These are phyloP conservation scores for Odiellus spinosus DNA, from an alignment of 2,888 invertebrate species.

Conservation along the genomic window DNA sequence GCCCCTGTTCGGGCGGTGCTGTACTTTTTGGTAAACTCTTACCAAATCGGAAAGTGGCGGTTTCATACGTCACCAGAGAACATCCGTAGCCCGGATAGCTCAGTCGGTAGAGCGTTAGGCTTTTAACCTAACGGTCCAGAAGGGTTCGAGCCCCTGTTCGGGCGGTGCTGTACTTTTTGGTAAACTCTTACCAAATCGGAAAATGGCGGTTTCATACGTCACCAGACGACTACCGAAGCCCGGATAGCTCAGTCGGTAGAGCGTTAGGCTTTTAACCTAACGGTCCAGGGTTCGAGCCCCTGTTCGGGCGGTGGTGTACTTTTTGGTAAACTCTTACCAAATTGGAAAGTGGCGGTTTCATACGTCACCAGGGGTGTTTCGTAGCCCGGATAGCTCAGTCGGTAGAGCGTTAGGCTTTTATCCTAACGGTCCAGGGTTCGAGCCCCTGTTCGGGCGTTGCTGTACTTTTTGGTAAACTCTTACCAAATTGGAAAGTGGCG, in stretches of 20 bases:
- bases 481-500: too few relatives aligned
- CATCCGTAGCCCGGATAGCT: constrained; percentile 2
- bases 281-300: constrained; percentile 2
- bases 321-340: too few relatives aligned
- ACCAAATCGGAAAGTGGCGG: too few relatives aligned
- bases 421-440: constrained; percentile 2
- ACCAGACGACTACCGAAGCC: too few relatives aligned
- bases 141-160: constrained; percentile 2
- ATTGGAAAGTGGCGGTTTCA: too few relatives aligned
- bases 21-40: too few relatives aligned
- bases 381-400: constrained; percentile 2
- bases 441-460: constrained; percentile 1
- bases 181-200: too few relatives aligned
- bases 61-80: too few relatives aligned
- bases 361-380: too few relatives aligned
- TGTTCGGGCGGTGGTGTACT: not conserved
- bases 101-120: constrained; percentile 3
- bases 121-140: constrained; percentile 2
- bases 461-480: too few relatives aligned
- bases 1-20: not conserved
- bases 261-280: constrained; percentile 3
- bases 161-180: not conserved
- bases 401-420: constrained; percentile 3
- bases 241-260: constrained; percentile 3
- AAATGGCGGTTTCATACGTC: too few relatives aligned